Percentiles rank a stretch among this genome's conserved stretches.
Evolutionary conservation across 2,113 vertebrate genomes (phyloP).

Genomic region (Coturnix japonica): DNA sequence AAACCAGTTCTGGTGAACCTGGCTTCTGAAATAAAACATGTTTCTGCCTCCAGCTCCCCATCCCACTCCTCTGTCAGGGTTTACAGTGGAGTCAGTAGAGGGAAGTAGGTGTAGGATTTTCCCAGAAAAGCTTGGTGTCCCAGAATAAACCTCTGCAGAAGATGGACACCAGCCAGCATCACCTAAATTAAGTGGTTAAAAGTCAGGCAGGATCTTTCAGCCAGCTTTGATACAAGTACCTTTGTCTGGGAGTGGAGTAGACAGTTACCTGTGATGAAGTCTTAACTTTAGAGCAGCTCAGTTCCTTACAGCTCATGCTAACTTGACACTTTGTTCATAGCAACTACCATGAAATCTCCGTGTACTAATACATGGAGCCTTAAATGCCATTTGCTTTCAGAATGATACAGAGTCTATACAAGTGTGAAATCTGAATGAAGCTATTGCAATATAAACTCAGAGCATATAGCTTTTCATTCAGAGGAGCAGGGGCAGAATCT

Average conservation of each 20-base stretch:
- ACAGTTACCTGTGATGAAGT: not conserved
- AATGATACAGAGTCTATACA: constrained; percentile 16
- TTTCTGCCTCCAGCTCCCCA: constrained; percentile 33
- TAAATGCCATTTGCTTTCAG: constrained; percentile 39
- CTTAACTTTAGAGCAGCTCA: not conserved
- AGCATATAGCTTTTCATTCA: constrained; percentile 33
- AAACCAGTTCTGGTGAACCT: not conserved
- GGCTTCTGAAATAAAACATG: not conserved
- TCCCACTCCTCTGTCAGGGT: not conserved
- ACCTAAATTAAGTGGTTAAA: not conserved
- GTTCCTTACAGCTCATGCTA: not conserved
- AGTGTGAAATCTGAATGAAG: constrained; percentile 58
- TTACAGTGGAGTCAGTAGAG: constrained; percentile 1
- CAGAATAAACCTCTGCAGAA: not conserved
- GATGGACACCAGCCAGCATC: constrained; percentile 12
- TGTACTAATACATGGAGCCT: not conserved
- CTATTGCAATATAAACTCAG: constrained; percentile 19
- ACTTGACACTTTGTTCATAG: not conserved
- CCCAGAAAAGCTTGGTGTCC: not conserved
- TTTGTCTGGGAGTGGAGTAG: not conserved
- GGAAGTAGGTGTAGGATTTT: not conserved
- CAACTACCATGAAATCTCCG: constrained; percentile 33
- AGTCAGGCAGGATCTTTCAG: not conserved
- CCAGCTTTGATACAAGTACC: not conserved
- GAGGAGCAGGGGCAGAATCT: constrained; percentile 71